Percentiles rank a stretch among this genome's conserved stretches.
phyloP scores from a whole-genome alignment of 2,888 invertebrate genomes.

The Eristalis pertinax region DNA sequence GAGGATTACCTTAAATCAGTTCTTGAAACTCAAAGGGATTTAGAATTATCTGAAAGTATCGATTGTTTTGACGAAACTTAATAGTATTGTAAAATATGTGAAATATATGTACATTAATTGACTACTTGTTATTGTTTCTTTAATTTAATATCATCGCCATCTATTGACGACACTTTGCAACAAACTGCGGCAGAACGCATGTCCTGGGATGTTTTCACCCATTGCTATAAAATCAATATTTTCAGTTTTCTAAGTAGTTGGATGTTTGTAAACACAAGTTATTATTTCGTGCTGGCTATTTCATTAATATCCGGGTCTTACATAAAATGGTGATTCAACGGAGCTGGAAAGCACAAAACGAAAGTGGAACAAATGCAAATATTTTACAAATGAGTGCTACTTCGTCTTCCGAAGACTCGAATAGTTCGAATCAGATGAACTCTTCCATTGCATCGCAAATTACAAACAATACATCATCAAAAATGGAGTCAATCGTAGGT shows the following conservation, averaged over 20 bases:
- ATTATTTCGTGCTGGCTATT: neutral
- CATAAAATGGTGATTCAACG: constrained; percentile 80
- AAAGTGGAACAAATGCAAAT: constrained; percentile 74
- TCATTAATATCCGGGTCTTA: neutral
- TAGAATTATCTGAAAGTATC: constrained; percentile 69
- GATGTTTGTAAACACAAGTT: constrained; percentile 63
- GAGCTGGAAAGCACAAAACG: constrained; percentile 80
- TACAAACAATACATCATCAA: constrained; percentile 59
- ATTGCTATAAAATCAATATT: constrained; percentile 58
- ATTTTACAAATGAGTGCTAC: constrained; percentile 77
- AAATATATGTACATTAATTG: neutral
- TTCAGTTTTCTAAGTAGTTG: constrained; percentile 50
- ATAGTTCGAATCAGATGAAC: constrained; percentile 80
- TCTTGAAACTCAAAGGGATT: constrained; percentile 74
- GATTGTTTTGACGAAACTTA: neutral
- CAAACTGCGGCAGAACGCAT: constrained; percentile 14
- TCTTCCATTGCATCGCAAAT: constrained; percentile 78
- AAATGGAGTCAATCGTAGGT: constrained; percentile 60
- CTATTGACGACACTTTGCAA: neutral
- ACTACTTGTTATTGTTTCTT: neutral
- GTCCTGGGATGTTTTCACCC: neutral
- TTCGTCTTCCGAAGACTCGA: constrained; percentile 80
- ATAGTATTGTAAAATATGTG: neutral
- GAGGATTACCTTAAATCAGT: constrained; percentile 70
- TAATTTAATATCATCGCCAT: neutral